Base-by-base conservation (phyloP, 2,113 vertebrate genomes). In the Phalacrocorax brasilianus region DNA sequence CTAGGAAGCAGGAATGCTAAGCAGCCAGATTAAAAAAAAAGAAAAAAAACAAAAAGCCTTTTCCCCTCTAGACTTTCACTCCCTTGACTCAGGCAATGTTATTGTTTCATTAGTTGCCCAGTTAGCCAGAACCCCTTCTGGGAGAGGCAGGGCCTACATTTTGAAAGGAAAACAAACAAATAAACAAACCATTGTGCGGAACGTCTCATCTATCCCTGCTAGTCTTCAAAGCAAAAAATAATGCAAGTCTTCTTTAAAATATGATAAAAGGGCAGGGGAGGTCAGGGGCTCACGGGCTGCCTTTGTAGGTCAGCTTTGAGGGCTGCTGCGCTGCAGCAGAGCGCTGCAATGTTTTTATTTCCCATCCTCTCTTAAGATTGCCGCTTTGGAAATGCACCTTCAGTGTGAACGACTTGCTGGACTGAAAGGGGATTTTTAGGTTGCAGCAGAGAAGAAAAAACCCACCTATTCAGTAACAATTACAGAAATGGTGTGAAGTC, bases 161-260 rank as follows among this genome's bases (percentile, higher is more conserved):
- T 80, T 2, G 3, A 71, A 80, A 81, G 23, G 35, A 86, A 95
- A 95, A 70, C 75, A 94, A 96, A 85, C 40, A 90, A 95, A 85
- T 15, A 58, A 89, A 77, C 71, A 38, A 91, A 49, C 33, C 5
- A 15, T 44, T 0, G 0, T 13, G n/a, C 77, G 80, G 95, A 92
- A 71, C 14, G 10, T 90, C 61, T 78, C 47, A 38, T 50, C n/a
- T 79, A 14, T 53, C 16, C n/a, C 52, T 42, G 9, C 42, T 49
- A 33, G 12, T 67, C 93, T 94, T 85, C 38, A 86, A 93, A 79
- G 33, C 27, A 77, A 85, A 90, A 62, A 90, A 62, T 32, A 35
- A 72, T 9, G 84, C 50, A 67, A 45, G 59, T 66, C 23, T 62
- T 27, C 38, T 72, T 76, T 84, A 91, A 77, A 77, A 74, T 23